Conservation (phyloP, 2,113 vertebrate species). For the Lophochroa leadbeateri region DNA sequence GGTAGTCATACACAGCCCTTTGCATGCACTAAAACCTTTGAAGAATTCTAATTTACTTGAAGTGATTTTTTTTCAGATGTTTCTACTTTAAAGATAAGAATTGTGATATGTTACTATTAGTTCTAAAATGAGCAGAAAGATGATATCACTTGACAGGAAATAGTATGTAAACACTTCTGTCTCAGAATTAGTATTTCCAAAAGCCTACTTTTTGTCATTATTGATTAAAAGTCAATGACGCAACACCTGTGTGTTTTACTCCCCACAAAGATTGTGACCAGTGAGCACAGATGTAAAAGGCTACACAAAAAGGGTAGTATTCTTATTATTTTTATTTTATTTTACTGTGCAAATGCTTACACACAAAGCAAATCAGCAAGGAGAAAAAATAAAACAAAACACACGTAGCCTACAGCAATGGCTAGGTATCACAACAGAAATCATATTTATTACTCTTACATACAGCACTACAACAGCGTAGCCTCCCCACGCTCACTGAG, state of each 20-base stretch:
- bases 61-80: neutral
- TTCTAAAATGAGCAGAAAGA: neutral
- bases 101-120: neutral
- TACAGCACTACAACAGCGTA: neutral
- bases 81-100: neutral
- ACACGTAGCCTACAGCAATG: neutral
- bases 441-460: neutral
- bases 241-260: neutral
- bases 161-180: neutral
- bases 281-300: neutral
- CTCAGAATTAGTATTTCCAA: neutral
- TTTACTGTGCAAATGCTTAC: neutral
- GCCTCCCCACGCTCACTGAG: too few species aligned
- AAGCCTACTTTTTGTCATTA: neutral
- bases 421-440: neutral
- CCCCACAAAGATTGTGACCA: neutral
- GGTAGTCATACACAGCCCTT: neutral
- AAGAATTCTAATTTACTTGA: neutral
- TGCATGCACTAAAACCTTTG: neutral
- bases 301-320: neutral
- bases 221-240: neutral
- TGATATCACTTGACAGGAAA: neutral
- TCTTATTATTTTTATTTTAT: neutral
- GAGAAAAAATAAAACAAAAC: fast-evolving
- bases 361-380: neutral